These are phyloP conservation scores for Thalpophila matura DNA, from an alignment of 2,888 invertebrate genomes.

Conservation along the genomic window DNA sequence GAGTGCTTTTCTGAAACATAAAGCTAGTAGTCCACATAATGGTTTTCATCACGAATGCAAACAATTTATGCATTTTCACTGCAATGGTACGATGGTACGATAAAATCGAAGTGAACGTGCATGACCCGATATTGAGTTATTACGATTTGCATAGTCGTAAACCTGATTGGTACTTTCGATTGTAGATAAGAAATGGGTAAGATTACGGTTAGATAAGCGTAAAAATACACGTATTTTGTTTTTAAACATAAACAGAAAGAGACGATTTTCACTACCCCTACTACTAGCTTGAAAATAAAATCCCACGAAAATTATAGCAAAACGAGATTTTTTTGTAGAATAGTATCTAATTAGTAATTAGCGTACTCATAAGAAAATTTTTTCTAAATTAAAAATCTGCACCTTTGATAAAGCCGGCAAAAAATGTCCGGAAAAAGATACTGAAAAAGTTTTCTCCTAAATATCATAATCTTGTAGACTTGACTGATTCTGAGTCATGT, in stretches of 20 bases:
- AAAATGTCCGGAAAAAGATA: slow-evolving; percentile 29
- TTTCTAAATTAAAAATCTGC: slow-evolving; percentile 28
- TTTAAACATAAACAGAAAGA: too few relatives aligned
- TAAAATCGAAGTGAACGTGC: slow-evolving; percentile 10
- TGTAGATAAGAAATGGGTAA: slow-evolving; percentile 15
- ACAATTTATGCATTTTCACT: slow-evolving; percentile 49
- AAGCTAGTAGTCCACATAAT: slow-evolving; percentile 40
- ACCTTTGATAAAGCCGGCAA: slow-evolving; percentile 22
- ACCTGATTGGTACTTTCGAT: slow-evolving; percentile 44
- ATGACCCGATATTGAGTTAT: slow-evolving; percentile 51
- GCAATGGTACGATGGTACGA: slow-evolving; percentile 8
- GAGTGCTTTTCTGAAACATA: slow-evolving; percentile 53
- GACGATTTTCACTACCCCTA: too few relatives aligned
- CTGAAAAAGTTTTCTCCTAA: slow-evolving; percentile 25
- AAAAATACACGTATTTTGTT: slow-evolving; percentile 17
- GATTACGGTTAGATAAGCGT: slow-evolving; percentile 8
- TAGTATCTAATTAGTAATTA: too few relatives aligned
- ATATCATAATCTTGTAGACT: slow-evolving; percentile 51
- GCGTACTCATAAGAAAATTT: slow-evolving; percentile 8
- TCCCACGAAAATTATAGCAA: too few relatives aligned
- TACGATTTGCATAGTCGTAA: slow-evolving; percentile 38
- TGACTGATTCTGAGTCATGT: slow-evolving; percentile 36
- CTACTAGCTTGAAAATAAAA: too few relatives aligned
- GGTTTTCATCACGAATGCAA: slow-evolving; percentile 52
- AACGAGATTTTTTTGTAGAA: too few relatives aligned